Evolutionary conservation across 2,888 invertebrate genomes (phyloP).

Genomic region (Tetramorium bicarinatum): DNA sequence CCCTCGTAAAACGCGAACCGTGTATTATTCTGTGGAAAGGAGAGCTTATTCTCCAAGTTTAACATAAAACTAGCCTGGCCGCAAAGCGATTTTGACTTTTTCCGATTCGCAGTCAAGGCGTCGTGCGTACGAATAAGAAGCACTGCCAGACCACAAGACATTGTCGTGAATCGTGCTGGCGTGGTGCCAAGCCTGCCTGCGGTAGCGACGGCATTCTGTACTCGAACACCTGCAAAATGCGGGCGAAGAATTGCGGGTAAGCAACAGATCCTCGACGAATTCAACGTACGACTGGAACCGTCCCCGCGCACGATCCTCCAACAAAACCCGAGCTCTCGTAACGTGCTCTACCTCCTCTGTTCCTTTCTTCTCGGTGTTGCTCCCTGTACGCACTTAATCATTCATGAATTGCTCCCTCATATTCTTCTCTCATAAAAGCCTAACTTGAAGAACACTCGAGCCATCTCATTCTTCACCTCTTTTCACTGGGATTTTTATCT

Average conservation of each 20-base stretch:
- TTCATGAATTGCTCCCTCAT: conserved; percentile 7
- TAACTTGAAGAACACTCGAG: conserved; percentile 15
- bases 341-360: not conserved
- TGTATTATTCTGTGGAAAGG: conserved; percentile 3
- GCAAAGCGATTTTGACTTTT: conserved; percentile 49
- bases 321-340: conserved; percentile 18
- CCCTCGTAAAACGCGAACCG: conserved; percentile 14
- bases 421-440: conserved; percentile 23
- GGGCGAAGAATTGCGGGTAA: conserved; percentile 96
- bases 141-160: conserved; percentile 97
- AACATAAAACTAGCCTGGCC: conserved; percentile 46
- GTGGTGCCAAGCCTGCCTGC: conserved; percentile 95
- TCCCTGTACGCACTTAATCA: conserved; percentile 5
- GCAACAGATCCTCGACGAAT: conserved; percentile 61
- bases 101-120: conserved; percentile 90
- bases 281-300: not conserved
- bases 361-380: not conserved
- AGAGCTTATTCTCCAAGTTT: conserved; percentile 23
- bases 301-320: not conserved
- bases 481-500: conserved; percentile 1
- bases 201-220: conserved; percentile 96
- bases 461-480: not conserved
- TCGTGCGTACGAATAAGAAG: conserved; percentile 95
- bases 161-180: conserved; percentile 96
- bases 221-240: conserved; percentile 96